Evolutionary conservation across 2,888 invertebrate species (phyloP), one percentile per base, ranked within the genome.

Genomic region (Petrolisthes cinctipes): DNA sequence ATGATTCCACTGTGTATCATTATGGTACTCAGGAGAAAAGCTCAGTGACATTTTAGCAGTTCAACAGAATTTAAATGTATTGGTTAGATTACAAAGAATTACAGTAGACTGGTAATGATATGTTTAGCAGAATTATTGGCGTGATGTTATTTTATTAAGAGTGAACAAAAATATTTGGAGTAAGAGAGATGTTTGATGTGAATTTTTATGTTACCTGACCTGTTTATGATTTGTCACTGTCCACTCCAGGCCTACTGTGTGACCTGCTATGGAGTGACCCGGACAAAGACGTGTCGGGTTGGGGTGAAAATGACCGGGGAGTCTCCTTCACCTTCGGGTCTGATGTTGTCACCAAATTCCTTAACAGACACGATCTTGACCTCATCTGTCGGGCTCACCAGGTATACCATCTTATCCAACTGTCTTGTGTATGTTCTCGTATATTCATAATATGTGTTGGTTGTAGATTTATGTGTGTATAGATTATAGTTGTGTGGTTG

Each of bases 301-400:
- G 99, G 99, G 99, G 99, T 85, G 99, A 99, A 94, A 99, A 99
- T 93, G 99, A 99, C 93, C 96, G 99, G 92, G 99, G 99, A 87
- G 99, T 99, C 91, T 98, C 98, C 92, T 99, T 99, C 94, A 99
- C 99, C 54, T 99, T 99, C 93, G 99, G 99, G 92, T 97, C 98
- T 83, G 99, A 99, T 95, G 98, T 99, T 92, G 99, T 99, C 83
- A 97, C 98, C 92, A 99, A 99, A 94, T 99, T 99, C 95, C 95
- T 99, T 93, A 97, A 99, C 94, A 99, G 99, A 94, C 99, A 99
- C 94, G 99, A 99, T 94, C 97, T 99, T 93, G 99, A 99, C 94
- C 95, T 99, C 93, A 99, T 99, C 93, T 99, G 99, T 94, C 96
- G 99, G 93, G 99, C 99, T 91, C 99, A 99, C 95, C 99, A 99